These are phyloP conservation scores for Sebastes matsubarae DNA, from an alignment of 2,797 vertebrate genomes.

Conservation along the genomic window DNA sequence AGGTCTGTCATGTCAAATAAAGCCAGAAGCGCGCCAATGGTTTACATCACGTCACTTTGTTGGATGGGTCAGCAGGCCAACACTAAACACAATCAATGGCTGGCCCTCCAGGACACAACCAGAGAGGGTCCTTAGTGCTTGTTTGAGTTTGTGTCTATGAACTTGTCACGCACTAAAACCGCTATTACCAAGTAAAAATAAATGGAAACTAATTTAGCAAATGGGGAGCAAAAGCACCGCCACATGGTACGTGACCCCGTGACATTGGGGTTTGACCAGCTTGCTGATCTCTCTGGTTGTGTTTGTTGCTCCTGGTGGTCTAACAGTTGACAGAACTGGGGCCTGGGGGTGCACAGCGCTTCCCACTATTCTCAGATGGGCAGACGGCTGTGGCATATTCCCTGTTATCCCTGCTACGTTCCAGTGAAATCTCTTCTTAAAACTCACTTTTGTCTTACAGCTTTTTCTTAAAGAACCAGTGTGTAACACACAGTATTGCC, in stretches of 20 bases:
- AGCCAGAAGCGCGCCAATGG: conserved; percentile 52
- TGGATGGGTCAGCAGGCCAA: conserved; percentile 66
- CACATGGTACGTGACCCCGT: conserved; percentile 77
- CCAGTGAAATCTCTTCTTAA: not conserved
- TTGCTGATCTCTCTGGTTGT: conserved; percentile 61
- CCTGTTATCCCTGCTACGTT: not conserved
- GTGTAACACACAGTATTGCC: too few species aligned
- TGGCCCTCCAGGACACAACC: conserved; percentile 51
- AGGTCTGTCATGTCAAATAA: conserved; percentile 71
- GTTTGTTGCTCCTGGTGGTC: conserved; percentile 80
- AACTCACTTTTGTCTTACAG: not conserved
- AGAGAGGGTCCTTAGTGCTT: conserved; percentile 43
- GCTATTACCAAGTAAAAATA: conserved; percentile 81
- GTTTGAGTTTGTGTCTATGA: conserved; percentile 62
- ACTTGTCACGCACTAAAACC: conserved; percentile 69
- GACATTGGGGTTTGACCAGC: conserved; percentile 67
- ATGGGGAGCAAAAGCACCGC: conserved; percentile 61
- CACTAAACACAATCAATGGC: conserved; percentile 75
- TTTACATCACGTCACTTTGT: conserved; percentile 75
- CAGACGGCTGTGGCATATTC: conserved; percentile 31
- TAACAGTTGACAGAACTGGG: conserved; percentile 72
- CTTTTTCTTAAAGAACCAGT: not conserved
- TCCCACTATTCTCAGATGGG: conserved; percentile 66
- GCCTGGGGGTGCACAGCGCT: conserved; percentile 47
- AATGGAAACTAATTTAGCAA: conserved; percentile 78